Base-by-base conservation (phyloP, 1,140 invertebrate genomes). In the Wasmannia auropunctata region DNA sequence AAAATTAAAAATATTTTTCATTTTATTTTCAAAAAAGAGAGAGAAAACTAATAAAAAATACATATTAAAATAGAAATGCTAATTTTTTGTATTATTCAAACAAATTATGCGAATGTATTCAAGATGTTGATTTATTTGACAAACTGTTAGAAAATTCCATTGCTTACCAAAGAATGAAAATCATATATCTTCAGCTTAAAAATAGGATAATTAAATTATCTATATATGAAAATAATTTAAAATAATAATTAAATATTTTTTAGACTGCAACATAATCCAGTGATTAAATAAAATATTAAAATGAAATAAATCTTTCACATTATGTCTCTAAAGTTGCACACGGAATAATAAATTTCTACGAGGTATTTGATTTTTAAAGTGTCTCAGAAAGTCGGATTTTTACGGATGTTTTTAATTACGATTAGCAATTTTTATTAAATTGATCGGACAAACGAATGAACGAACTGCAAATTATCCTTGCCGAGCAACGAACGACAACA, bases 391-490 rank as follows among this genome's bases (percentile, higher is more conserved):
- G 62, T 69, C 54, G 22, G 67, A 69, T 37, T 11, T n/a, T 7
- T 31, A 16, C 22, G 43, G 16, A n/a, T 54, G 46, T 4, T 69
- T 80, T 80, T 69, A 79, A 79, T 51, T 51, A 16, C 43, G 22
- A 69, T 69, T 25, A 16, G 46, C 76, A 40, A 51, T 80, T 37
- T 51, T 80, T 16, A n/a, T n/a, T 37, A 69, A 80, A 69, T 69
- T 16, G 76, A 54, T 69, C 31, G 16, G 37, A 37, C 28, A 19
- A 40, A 34, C 43, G 28, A 62, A 43, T 3, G 11, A 62, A 67
- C 60, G 4, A 69, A 67, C 31, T 37, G 62, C 46, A 69, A 80
- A 80, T 69, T 80, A 69, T 80, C 19, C 22, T 69, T 83, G 31
- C 14, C 67, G 65, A n/a, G n/a, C 34, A 49, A 74, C 67, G n/a